Base-by-base conservation (phyloP, 1,140 invertebrate species). In the Palaemon carinicauda region DNA sequence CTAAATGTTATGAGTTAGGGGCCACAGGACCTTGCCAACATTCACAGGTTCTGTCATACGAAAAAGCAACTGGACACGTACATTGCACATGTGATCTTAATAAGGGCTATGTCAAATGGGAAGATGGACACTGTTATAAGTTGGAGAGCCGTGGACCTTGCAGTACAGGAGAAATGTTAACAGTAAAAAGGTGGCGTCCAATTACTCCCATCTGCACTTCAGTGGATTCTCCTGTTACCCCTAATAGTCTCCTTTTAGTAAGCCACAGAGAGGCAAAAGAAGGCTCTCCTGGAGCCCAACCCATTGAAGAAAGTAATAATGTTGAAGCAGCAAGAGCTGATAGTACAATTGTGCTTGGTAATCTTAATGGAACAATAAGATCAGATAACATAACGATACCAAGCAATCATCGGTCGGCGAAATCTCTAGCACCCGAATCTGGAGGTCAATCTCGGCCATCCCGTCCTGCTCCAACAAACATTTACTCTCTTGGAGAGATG, bases 1-100 rank as follows among this genome's bases (percentile, higher is more conserved):
- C 75, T 21, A 69, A 86, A 12, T 90, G 90, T 53, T 90, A 89
- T 78, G 90, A 90, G 60, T 82, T 90, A 77, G 90, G 90, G 21
- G 89, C 89, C 51, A 73, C 81, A 27, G 90, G 90, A 1, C 90
- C 90, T 27, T 90, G 90, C 80, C 87, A 82, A 29, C 84, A 69
- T n/a, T 53, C 29, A 7, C 80, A 89, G 50, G 71, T 89, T 21
- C 56, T 89, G 3, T 60, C 84, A 12, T 87, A 87, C 53, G 74
- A 84, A 27, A 87, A 87, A 51, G 69, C 81, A 14, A 89, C 41
- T 31, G 82, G 81, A 51, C 52, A 19, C 17, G 65, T 84, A 7
- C 69, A 74, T 1, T 89, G 88, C 53, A 69, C 75, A 21, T 89
- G 88, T 71, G 88, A 89, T 50, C 27, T 83, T n/a, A 60, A 86